Evolutionary conservation across 2,113 vertebrate species (phyloP).

Genomic region (Nesogale talazaci): DNA sequence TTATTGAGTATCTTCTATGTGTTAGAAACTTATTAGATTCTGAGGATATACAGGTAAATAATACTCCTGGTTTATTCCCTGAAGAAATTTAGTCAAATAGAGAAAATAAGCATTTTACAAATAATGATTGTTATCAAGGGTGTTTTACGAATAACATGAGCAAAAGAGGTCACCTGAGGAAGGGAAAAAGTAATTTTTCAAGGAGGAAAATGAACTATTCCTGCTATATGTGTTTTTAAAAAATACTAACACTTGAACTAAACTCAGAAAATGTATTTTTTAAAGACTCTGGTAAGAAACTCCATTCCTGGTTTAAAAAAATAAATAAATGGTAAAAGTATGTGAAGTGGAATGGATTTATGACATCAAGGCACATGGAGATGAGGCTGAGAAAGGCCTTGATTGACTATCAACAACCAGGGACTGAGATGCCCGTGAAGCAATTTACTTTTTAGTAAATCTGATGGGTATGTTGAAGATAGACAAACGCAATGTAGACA

Average conservation of each 20-base stretch:
- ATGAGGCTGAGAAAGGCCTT: too few relatives aligned
- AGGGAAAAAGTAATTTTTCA: background rate
- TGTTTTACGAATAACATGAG: background rate
- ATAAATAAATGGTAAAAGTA: too few relatives aligned
- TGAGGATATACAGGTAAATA: background rate
- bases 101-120: constrained; percentile 27
- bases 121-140: background rate
- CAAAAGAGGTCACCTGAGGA: background rate
- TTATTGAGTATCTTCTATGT: background rate
- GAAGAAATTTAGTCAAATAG: constrained; percentile 9
- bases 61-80: background rate
- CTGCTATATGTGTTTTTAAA: background rate
- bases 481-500: background rate
- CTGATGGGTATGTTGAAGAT: background rate
- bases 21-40: background rate
- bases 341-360: too few relatives aligned
- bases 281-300: background rate
- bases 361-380: too few relatives aligned
- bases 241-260: background rate
- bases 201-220: background rate
- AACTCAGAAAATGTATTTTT: background rate
- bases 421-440: background rate
- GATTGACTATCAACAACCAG: too few relatives aligned
- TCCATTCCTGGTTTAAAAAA: too few relatives aligned
- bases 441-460: too few relatives aligned